Evolutionary conservation across 2,113 vertebrate species (phyloP), one percentile per base, ranked within the genome.

Genomic region (Trogon melanurus): DNA sequence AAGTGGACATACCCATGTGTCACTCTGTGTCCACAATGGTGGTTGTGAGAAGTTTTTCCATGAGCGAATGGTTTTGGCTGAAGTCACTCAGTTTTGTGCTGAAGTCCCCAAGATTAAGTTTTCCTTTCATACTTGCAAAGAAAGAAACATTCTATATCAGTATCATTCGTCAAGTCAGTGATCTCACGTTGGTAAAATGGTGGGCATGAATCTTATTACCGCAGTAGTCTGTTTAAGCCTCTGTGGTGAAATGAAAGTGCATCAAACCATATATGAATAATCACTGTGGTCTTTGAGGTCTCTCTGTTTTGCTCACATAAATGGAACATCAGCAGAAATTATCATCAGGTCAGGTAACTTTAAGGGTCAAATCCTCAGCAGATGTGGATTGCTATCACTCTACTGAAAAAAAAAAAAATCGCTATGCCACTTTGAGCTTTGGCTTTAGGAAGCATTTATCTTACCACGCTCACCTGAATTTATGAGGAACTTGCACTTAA

Each of bases 201-300:
- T 79, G 20, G 57, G n/a, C 34, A 71, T 82, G 76, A 89, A 86
- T 92, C 61, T 82, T 71, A 81, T 69, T 93, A 79, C 48, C 22
- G 75, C n/a, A 48, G 65, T 38, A 16, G 30, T 29, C 86, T 34
- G 69, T 81, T 93, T 83, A 81, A 92, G 61, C 61, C 29, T 93
- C 88, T 65, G 34, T 75, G n/a, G 61, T 60, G 16, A 38, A 83
- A 84, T 86, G 83, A 89, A 90, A 84, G 26, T 30, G 25, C 69
- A 84, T 75, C 58, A 96, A 94, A 93, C 41, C n/a, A 78, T 41
- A 48, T 29, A 93, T 87, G 78, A 95, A 76, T 87, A 85, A 93
- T 81, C 13, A 1, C 56, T 10, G 4, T 56, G 29, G 57, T 79
- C 66, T 92, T 92, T 82, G 86, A 91, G 36, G n/a, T 92, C 64